Percentiles rank a stretch among this genome's conserved stretches.
Evolutionary conservation across 2,113 vertebrate species (phyloP).

Genomic region (Dicaeum eximium): DNA sequence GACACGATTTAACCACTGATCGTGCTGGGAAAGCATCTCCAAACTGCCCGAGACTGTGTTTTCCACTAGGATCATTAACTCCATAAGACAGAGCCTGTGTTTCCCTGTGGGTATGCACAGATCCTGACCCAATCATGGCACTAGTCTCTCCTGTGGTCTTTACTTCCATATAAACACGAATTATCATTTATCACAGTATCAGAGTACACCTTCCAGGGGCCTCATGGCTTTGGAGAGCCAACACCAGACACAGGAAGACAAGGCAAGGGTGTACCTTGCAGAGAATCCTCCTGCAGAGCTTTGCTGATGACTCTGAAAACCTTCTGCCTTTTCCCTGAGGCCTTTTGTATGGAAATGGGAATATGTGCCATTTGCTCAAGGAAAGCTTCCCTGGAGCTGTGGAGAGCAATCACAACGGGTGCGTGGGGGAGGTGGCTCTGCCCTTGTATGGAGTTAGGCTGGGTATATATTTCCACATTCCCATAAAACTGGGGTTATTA

Average conservation of each 20-base stretch:
- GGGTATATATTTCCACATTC: background rate
- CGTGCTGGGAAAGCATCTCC: background rate
- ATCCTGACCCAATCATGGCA: background rate
- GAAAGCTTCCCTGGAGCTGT: background rate
- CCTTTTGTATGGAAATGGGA: background rate
- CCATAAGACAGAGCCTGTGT: background rate
- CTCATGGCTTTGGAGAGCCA: background rate
- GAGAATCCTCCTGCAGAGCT: background rate
- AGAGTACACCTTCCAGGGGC: background rate
- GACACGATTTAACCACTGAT: rapidly evolving
- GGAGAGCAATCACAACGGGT: background rate
- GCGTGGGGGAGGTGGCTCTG: background rate
- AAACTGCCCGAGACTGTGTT: background rate
- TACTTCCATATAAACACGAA: background rate
- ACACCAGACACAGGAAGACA: background rate
- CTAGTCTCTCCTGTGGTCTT: background rate
- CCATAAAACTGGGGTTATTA: background rate
- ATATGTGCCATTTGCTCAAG: background rate
- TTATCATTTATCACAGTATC: too few relatives aligned
- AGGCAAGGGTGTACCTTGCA: rapidly evolving
- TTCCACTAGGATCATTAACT: background rate
- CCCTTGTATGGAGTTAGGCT: background rate
- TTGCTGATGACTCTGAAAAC: background rate
- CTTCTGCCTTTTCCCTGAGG: background rate
- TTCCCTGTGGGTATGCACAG: rapidly evolving